Evolutionary conservation across 2,797 vertebrate species (phyloP).

Genomic region (Sitta carolinensis): DNA sequence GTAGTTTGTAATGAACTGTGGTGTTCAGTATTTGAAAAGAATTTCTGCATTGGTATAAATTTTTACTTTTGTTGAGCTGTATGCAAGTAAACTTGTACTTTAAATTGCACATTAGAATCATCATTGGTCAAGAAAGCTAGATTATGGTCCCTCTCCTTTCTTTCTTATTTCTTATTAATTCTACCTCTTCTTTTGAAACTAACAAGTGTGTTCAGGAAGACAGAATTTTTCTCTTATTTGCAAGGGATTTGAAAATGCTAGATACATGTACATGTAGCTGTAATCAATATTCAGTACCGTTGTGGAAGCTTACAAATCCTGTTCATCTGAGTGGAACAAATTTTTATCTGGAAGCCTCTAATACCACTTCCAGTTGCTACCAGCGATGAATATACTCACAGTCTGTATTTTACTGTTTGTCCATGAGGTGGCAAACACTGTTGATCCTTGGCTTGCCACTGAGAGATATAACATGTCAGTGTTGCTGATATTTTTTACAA

Average conservation of each 20-base stretch:
- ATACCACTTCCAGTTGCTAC: background rate
- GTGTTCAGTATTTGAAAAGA: background rate
- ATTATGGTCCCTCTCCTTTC: background rate
- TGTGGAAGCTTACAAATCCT: background rate
- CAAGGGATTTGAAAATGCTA: background rate
- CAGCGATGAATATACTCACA: background rate
- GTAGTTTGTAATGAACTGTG: background rate
- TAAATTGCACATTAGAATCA: background rate
- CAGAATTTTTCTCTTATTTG: background rate
- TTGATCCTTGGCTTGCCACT: background rate
- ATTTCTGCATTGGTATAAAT: background rate
- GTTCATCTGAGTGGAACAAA: background rate
- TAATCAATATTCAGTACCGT: background rate
- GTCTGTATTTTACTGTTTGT: slow-evolving; percentile 15
- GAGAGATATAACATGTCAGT: background rate
- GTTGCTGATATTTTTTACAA: background rate
- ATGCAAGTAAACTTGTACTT: background rate
- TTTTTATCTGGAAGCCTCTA: background rate
- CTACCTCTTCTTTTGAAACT: background rate
- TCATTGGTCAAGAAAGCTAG: background rate
- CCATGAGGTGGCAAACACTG: slow-evolving; percentile 25
- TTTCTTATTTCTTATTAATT: background rate
- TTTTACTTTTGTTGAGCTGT: background rate
- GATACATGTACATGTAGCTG: background rate
- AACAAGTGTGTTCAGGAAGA: background rate